These are phyloP conservation scores for Drosophila funebris DNA, from an alignment of 1,140 invertebrate species.

Conservation along the genomic window DNA sequence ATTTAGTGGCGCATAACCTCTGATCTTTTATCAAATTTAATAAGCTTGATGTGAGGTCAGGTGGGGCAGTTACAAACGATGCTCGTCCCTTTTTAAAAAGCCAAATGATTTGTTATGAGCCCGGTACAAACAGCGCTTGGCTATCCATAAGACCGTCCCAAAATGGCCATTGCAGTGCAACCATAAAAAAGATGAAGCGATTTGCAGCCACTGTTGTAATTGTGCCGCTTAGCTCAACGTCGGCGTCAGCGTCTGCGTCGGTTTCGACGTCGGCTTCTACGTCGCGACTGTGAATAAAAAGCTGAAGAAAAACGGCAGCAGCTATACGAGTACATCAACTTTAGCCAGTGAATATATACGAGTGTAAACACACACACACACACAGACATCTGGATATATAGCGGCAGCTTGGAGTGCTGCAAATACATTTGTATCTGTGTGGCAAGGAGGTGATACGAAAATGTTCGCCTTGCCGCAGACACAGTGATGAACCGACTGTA, in stretches of 20 bases:
- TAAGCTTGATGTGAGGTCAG: slow-evolving; percentile 3
- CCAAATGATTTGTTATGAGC: slow-evolving; percentile 73
- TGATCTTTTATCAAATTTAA: slow-evolving; percentile 43
- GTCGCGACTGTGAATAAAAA: slow-evolving; percentile 19
- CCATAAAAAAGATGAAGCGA: slow-evolving; percentile 80
- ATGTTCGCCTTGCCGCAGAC: slow-evolving; percentile 73
- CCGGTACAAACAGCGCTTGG: slow-evolving; percentile 38
- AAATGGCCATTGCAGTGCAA: slow-evolving; percentile 75
- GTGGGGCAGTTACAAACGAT: slow-evolving; percentile 13
- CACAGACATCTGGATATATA: slow-evolving; percentile 13
- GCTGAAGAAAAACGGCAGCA: slow-evolving; percentile 44
- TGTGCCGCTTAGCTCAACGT: slow-evolving; percentile 60
- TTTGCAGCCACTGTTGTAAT: slow-evolving; percentile 77
- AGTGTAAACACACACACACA: not conserved
- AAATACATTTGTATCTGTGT: slow-evolving; percentile 55
- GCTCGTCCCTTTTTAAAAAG: slow-evolving; percentile 40
- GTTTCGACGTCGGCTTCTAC: not conserved
- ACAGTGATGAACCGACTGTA: slow-evolving; percentile 47
- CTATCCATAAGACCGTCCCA: slow-evolving; percentile 66
- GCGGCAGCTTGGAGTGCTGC: slow-evolving; percentile 51
- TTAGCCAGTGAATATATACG: slow-evolving; percentile 39
- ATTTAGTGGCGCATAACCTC: slow-evolving; percentile 25
- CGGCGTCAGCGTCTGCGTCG: not conserved
- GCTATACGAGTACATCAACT: slow-evolving; percentile 64
- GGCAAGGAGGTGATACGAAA: slow-evolving; percentile 48